These are phyloP conservation scores for Sebastes paucispinis DNA, from an alignment of 2,797 vertebrate species.

Conservation along the genomic window DNA sequence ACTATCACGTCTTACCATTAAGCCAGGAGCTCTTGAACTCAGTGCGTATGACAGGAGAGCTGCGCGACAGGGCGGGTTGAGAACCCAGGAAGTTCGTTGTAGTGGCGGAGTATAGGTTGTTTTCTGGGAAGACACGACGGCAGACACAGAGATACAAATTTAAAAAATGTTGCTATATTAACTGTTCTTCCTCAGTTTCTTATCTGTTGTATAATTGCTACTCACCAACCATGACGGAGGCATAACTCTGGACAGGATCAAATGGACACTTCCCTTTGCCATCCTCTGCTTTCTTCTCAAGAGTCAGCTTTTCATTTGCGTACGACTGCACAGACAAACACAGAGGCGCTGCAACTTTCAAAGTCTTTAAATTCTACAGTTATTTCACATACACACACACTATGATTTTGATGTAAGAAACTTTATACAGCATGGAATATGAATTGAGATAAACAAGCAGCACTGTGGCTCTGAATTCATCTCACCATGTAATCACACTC, in stretches of 20 bases:
- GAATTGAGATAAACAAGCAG: not conserved
- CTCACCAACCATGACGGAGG: slow-evolving; percentile 84
- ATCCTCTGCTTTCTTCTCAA: slow-evolving; percentile 72
- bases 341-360: not conserved
- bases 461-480: not conserved
- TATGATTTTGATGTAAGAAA: not conserved
- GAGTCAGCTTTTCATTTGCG: slow-evolving; percentile 58
- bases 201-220: slow-evolving; percentile 1
- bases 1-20: slow-evolving; percentile 67
- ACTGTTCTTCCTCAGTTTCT: not conserved
- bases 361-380: not conserved
- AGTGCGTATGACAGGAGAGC: slow-evolving; percentile 74
- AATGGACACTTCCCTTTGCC: slow-evolving; percentile 87
- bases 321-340: slow-evolving; percentile 72
- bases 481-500: slow-evolving; percentile 84
- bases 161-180: not conserved
- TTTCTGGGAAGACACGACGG: slow-evolving; percentile 65
- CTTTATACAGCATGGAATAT: not conserved
- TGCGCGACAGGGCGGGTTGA: slow-evolving; percentile 79
- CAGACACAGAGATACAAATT: not conserved
- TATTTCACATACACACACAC: no score
- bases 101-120: slow-evolving; percentile 84
- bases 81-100: slow-evolving; percentile 86
- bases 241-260: slow-evolving; percentile 81
- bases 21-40: slow-evolving; percentile 84